phyloP scores from a whole-genome alignment of 2,113 vertebrate species.

The Myotis yumanensis region DNA sequence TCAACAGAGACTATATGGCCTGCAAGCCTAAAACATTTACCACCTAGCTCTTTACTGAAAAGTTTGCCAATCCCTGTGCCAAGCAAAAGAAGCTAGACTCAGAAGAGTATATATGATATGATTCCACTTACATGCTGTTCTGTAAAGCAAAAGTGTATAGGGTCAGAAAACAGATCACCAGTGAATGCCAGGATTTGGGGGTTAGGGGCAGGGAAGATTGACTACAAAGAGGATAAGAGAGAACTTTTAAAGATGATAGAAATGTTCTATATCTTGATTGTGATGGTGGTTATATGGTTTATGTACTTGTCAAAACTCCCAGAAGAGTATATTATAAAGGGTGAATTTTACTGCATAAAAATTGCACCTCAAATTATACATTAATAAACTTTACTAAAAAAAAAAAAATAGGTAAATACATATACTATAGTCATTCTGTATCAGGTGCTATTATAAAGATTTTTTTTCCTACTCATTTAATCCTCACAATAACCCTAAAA shows the following conservation, averaged over 20 bases:
- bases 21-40: background rate
- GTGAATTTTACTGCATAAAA: background rate
- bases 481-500: background rate
- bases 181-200: background rate
- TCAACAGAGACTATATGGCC: background rate
- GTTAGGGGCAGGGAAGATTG: background rate
- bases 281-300: background rate
- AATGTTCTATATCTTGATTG: background rate
- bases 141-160: background rate
- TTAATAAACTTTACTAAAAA: conserved; percentile 33
- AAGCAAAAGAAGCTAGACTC: background rate
- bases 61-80: background rate
- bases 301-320: background rate
- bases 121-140: background rate
- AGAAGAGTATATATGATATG: background rate
- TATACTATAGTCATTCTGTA: background rate
- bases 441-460: background rate
- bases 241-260: background rate
- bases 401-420: background rate
- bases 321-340: background rate
- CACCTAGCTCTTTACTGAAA: background rate
- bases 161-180: background rate
- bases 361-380: background rate
- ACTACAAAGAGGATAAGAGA: background rate
- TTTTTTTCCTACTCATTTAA: conserved; percentile 18